A percentile compares a stretch with the other conserved stretches of the same genome.
Conservation (phyloP, 1,140 invertebrate genomes). For the Habropoda laboriosa region DNA sequence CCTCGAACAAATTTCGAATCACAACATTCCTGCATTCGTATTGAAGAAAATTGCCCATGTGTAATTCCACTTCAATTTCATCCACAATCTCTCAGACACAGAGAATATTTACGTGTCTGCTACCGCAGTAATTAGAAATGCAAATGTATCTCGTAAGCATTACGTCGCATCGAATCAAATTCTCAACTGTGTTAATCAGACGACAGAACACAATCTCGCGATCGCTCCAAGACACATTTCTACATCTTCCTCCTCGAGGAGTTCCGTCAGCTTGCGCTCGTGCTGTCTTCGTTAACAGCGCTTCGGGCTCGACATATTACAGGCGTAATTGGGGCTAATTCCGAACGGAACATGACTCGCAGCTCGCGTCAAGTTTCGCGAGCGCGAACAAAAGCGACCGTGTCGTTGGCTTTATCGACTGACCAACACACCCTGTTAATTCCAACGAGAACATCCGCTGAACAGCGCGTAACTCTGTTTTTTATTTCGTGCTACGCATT, state of each 20-base stretch:
- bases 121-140: not conserved
- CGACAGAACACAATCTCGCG: not conserved
- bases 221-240: not conserved
- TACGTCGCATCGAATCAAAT: not conserved
- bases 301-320: not conserved
- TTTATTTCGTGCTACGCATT: too few relatives aligned
- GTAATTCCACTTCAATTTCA: too few relatives aligned
- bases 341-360: not conserved
- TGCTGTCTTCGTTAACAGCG: not conserved
- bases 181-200: not conserved
- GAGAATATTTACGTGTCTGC: not conserved
- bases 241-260: not conserved
- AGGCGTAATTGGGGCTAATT: not conserved
- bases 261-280: not conserved
- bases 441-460: not conserved
- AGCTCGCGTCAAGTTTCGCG: not conserved
- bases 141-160: not conserved
- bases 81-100: too few relatives aligned
- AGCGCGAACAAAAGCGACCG: not conserved
- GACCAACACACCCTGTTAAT: not conserved
- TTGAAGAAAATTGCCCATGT: too few relatives aligned
- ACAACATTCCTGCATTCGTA: too few relatives aligned
- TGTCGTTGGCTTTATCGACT: not conserved
- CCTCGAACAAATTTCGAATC: too few relatives aligned
- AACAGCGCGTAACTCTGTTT: too few relatives aligned